Evolutionary conservation across 2,113 vertebrate genomes (phyloP).

Genomic region (mouse (Mus musculus)): GRCm39 chr6:132979001-132979500

Average conservation of each 20-base stretch:
- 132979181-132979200: neutral
- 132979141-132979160: neutral
- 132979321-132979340: neutral
- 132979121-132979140: neutral
- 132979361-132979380: neutral
- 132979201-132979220: neutral
- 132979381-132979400: fast-evolving
- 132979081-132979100: fast-evolving
- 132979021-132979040: neutral
- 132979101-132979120: fast-evolving
- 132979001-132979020: conserved; percentile 6
- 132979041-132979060: neutral
- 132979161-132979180: neutral
- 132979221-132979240: neutral
- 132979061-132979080: neutral
- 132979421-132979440: neutral
- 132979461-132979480: neutral
- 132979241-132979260: neutral
- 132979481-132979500: neutral
- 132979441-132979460: conserved; percentile 12
- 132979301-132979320: neutral
- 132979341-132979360: fast-evolving
- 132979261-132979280: neutral
- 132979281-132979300: neutral
- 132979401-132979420: neutral